Evolutionary conservation across 2,888 invertebrate genomes (phyloP).

Genomic region (Luperina nickerlii): DNA sequence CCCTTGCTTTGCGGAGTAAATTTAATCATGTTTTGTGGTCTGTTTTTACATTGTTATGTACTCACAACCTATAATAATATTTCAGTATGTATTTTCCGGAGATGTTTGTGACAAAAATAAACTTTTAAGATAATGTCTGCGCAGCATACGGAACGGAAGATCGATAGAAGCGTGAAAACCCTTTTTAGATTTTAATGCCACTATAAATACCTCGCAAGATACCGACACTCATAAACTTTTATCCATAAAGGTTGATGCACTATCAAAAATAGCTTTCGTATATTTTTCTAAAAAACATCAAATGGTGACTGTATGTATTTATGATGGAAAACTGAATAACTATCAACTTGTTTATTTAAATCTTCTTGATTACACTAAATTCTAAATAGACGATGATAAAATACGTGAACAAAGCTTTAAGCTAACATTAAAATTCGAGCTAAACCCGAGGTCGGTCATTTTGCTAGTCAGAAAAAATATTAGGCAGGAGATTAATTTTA

Average conservation of each 20-base stretch:
- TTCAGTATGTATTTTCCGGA: slow-evolving; percentile 14
- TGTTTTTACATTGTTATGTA: slow-evolving; percentile 20
- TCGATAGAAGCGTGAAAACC: slow-evolving; percentile 59
- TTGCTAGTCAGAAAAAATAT: slow-evolving; percentile 34
- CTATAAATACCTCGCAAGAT: slow-evolving; percentile 61
- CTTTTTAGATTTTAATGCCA: slow-evolving; percentile 64
- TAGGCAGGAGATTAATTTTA: slow-evolving; percentile 37
- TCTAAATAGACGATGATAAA: slow-evolving; percentile 14
- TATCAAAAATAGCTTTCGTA: slow-evolving; percentile 48
- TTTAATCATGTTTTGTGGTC: slow-evolving; percentile 13
- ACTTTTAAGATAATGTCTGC: slow-evolving; percentile 37
- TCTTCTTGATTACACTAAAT: slow-evolving; percentile 12
- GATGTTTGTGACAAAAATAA: slow-evolving; percentile 50
- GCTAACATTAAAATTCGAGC: slow-evolving; percentile 31
- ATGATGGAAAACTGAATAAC: slow-evolving; percentile 12
- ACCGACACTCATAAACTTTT: slow-evolving; percentile 56
- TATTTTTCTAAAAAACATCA: slow-evolving; percentile 33
- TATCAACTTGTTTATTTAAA: slow-evolving; percentile 12
- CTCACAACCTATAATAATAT: background rate
- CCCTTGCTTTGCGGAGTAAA: slow-evolving; percentile 10
- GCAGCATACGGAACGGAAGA: slow-evolving; percentile 48
- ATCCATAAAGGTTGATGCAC: slow-evolving; percentile 63
- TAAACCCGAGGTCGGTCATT: slow-evolving; percentile 26
- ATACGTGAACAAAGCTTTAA: slow-evolving; percentile 27
- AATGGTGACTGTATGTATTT: slow-evolving; percentile 26